Base-by-base conservation (phyloP, 2,113 vertebrate genomes). In the Pteruthius melanotis region DNA sequence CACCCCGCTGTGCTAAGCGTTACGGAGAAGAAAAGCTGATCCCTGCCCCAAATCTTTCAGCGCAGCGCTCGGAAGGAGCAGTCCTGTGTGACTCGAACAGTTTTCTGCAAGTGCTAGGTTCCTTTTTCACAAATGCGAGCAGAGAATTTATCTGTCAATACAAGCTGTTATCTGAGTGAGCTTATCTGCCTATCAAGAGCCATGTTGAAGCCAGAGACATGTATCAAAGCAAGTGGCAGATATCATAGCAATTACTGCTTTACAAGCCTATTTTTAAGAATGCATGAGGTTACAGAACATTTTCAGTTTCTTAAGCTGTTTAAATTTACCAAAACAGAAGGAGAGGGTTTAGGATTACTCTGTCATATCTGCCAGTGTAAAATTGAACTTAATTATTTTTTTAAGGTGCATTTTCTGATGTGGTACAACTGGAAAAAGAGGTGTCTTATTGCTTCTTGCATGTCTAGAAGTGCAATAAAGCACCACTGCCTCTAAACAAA, bases 41-140 rank as follows among this genome's bases (percentile, higher is more conserved):
- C 57, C 59, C 35, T 93, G 84, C 44, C 60, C 87, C 35, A 33
- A 28, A 63, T 54, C 56, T 85, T 61, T 63, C 45, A 40, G 64
- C 0, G 0, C 1, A 37, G 35, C 3, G 10, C 44, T 78, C 77
- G 68, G 45, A 54, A 84, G 56, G 63, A 74, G 39, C 52, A 42
- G 12, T 26, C 19, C 59, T 27, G 21, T n/a, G 39, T 40, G 68
- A 20, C 33, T 70, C 1, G 52, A 59, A 33, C 5, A 2, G 9
- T 26, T 64, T 44, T 50, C 21, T 90, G 45, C 9, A 12, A 35
- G 42, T 19, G 31, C 14, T 40, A 1, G 7, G 10, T 10, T 80
- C 40, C 63, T 89, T 45, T 45, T 42, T 35, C n/a, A 16, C 20
- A 4, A 53, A 57, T 18, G 24, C 31, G 63, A 88, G 24, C 30